phyloP scores from a whole-genome alignment of 1,140 invertebrate genomes.

The Heliconius melpomene region DNA sequence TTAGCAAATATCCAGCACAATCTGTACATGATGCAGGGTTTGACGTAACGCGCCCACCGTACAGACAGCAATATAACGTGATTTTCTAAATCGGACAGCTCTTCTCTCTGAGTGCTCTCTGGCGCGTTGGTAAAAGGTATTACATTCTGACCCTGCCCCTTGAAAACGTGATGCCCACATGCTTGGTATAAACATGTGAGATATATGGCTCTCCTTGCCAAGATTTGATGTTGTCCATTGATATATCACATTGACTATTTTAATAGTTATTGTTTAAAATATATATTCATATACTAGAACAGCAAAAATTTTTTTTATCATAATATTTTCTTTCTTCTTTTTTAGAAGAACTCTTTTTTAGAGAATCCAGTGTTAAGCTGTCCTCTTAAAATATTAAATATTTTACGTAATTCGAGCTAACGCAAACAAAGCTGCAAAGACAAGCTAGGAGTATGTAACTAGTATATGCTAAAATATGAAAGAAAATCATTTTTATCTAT shows the following conservation, averaged over 20 bases:
- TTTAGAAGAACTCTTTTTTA: too few relatives aligned
- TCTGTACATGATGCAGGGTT: slow-evolving; percentile 18
- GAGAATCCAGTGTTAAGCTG: too few relatives aligned
- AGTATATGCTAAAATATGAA: not conserved
- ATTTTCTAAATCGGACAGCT: slow-evolving; percentile 72
- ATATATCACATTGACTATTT: not conserved
- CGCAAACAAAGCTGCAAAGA: too few relatives aligned
- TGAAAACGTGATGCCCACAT: slow-evolving; percentile 51
- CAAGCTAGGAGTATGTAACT: too few relatives aligned
- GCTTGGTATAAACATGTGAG: not conserved
- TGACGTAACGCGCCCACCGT: slow-evolving; percentile 26
- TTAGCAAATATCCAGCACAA: not conserved
- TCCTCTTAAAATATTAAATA: too few relatives aligned
- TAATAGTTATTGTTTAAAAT: slow-evolving; percentile 13
- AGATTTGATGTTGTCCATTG: not conserved
- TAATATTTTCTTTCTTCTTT: too few relatives aligned
- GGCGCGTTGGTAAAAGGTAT: slow-evolving; percentile 62
- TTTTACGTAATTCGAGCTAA: too few relatives aligned
- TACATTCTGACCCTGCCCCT: slow-evolving; percentile 45
- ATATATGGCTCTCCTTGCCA: not conserved
- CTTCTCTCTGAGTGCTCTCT: slow-evolving; percentile 65
- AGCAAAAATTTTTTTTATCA: too few relatives aligned
- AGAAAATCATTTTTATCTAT: not conserved
- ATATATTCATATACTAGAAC: too few relatives aligned
- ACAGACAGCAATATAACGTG: slow-evolving; percentile 53